phyloP scores from a whole-genome alignment of 2,113 vertebrate species.

The Phyllostomus hastatus region DNA sequence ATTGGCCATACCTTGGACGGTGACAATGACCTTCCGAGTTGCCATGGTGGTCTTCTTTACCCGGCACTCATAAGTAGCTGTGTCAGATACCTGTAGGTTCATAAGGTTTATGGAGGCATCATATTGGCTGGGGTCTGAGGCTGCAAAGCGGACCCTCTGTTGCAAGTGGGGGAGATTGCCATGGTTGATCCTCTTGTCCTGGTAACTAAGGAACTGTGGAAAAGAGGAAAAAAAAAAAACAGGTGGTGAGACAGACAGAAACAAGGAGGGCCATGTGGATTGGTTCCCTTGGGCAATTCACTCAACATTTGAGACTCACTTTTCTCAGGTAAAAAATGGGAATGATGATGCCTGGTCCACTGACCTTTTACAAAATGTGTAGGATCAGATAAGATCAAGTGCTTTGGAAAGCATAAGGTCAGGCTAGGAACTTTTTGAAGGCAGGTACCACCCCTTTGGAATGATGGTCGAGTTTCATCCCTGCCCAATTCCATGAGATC shows the following conservation, averaged over 20 bases:
- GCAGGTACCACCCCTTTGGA: background rate
- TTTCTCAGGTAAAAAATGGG: background rate
- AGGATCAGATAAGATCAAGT: background rate
- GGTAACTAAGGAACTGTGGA: slow-evolving; percentile 86
- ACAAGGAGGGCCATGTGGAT: background rate
- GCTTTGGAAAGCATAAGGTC: background rate
- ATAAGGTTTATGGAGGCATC: slow-evolving; percentile 89
- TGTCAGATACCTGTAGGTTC: slow-evolving; percentile 81
- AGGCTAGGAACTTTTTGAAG: background rate
- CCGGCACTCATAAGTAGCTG: slow-evolving; percentile 91
- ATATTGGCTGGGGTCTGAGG: slow-evolving; percentile 81
- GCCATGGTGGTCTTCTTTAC: slow-evolving; percentile 93
- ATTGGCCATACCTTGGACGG: slow-evolving; percentile 85
- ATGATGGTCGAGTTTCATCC: background rate
- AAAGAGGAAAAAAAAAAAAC: background rate
- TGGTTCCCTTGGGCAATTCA: background rate
- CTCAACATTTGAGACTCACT: background rate
- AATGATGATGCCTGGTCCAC: background rate
- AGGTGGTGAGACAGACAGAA: background rate
- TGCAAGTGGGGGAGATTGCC: slow-evolving; percentile 78
- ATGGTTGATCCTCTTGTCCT: slow-evolving; percentile 80
- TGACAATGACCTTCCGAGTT: slow-evolving; percentile 86
- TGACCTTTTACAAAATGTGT: background rate
- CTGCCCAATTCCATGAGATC: background rate
- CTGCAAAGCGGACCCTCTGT: slow-evolving; percentile 83